phyloP scores from a whole-genome alignment of 2,113 vertebrate genomes.

The Semnopithecus entellus region DNA sequence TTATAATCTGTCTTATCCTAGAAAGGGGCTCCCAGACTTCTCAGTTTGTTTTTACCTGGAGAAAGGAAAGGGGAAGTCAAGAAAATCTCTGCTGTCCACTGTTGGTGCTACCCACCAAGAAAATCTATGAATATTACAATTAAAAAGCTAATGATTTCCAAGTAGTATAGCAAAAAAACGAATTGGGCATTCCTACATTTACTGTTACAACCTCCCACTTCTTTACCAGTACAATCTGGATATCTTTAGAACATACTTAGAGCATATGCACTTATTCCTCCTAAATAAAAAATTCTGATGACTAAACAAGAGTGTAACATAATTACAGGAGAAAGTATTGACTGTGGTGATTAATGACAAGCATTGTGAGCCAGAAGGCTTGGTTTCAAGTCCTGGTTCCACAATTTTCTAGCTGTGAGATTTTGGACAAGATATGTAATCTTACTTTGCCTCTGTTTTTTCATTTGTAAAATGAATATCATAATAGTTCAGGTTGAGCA shows the following conservation, averaged over 20 bases:
- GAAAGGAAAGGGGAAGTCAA: not conserved
- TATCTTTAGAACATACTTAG: not conserved
- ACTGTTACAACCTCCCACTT: not conserved
- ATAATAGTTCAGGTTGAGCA: not conserved
- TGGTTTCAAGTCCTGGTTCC: not conserved
- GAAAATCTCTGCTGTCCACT: not conserved
- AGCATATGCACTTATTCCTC: not conserved
- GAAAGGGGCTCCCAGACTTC: not conserved
- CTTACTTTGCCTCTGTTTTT: not conserved
- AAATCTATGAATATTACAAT: not conserved
- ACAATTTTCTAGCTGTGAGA: not conserved
- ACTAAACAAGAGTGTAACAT: not conserved
- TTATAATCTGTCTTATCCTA: not conserved
- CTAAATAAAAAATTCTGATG: not conserved
- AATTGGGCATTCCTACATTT: not conserved
- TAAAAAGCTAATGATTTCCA: not conserved
- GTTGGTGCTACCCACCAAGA: not conserved
- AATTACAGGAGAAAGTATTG: not conserved
- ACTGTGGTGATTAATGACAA: not conserved
- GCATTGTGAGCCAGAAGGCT: not conserved
- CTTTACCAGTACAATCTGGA: not conserved
- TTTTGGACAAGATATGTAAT: not conserved
- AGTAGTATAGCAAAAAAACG: not conserved
- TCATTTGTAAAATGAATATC: not conserved
- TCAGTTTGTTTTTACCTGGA: not conserved